A percentile compares a stretch with the other conserved stretches of the same genome.
phyloP scores from a whole-genome alignment of 53 echinoderm and acorn worm genomes.

The Arbacia lixula region DNA sequence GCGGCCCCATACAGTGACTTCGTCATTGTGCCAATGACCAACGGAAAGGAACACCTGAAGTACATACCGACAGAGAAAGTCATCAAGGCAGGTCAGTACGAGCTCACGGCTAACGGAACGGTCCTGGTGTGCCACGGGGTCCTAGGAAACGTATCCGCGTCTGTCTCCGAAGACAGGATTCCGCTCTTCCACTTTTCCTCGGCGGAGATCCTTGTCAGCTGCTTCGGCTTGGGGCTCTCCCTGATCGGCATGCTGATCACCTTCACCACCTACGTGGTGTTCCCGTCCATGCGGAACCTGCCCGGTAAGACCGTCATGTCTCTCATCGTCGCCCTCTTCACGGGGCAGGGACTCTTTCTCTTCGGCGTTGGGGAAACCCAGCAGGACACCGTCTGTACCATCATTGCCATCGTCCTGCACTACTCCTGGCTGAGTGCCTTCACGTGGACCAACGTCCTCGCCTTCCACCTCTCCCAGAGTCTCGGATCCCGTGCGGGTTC shows the following conservation, averaged over 20 bases:
- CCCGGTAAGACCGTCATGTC: slow-evolving; percentile 84
- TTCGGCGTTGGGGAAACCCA: slow-evolving; percentile 67
- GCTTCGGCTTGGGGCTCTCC: slow-evolving; percentile 57
- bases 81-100: slow-evolving; percentile 43
- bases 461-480: slow-evolving; percentile 66
- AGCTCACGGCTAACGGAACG: slow-evolving; percentile 47
- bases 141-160: slow-evolving; percentile 43
- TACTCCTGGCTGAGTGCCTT: slow-evolving; percentile 69
- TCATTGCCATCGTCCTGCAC: slow-evolving; percentile 67
- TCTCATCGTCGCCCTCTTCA: slow-evolving; percentile 74
- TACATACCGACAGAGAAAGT: slow-evolving; percentile 45
- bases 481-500: slow-evolving; percentile 64
- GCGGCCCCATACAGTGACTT: slow-evolving; percentile 53
- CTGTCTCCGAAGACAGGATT: slow-evolving; percentile 10
- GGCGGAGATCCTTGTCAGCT: slow-evolving; percentile 46
- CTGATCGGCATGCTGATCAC: slow-evolving; percentile 64
- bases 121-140: slow-evolving; percentile 50
- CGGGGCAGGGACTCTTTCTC: slow-evolving; percentile 65
- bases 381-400: slow-evolving; percentile 49
- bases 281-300: slow-evolving; percentile 73
- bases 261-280: slow-evolving; percentile 70
- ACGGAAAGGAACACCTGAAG: slow-evolving; percentile 32
- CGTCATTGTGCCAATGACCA: slow-evolving; percentile 15
- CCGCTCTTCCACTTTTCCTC: slow-evolving; percentile 46
- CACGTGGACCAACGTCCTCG: slow-evolving; percentile 76